Percentiles rank a stretch among this genome's conserved stretches.
Evolutionary conservation across 2,797 vertebrate species (phyloP).

Genomic region (Oryzias dopingdopingensis): DNA sequence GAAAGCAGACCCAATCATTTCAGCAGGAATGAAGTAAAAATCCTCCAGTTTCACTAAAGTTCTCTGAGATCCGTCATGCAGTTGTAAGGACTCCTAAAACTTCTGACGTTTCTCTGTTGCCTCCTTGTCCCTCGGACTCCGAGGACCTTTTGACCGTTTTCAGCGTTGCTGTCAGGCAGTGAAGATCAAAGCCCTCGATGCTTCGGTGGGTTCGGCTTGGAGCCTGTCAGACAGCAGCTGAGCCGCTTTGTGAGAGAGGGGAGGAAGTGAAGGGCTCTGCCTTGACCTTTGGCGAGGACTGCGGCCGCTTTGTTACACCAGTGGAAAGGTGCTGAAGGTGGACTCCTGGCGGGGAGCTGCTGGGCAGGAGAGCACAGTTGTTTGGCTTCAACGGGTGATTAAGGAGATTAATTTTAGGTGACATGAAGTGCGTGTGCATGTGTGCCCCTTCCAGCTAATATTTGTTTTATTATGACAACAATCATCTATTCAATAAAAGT

Average conservation of each 20-base stretch:
- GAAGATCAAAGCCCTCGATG: not conserved
- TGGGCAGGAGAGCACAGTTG: not conserved
- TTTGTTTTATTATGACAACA: slow-evolving; percentile 5
- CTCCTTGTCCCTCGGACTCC: too few relatives aligned
- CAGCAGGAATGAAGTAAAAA: not conserved
- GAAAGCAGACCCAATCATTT: slow-evolving; percentile 17
- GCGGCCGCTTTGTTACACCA: slow-evolving; percentile 3
- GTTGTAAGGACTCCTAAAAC: too few relatives aligned
- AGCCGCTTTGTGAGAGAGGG: slow-evolving; percentile 22
- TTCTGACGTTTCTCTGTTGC: too few relatives aligned
- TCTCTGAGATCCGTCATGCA: too few relatives aligned
- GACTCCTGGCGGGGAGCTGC: too few relatives aligned
- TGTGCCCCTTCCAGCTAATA: not conserved
- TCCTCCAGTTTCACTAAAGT: too few relatives aligned
- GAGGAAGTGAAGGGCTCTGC: slow-evolving; percentile 48
- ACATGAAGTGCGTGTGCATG: not conserved
- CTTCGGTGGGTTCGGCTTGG: slow-evolving; percentile 21
- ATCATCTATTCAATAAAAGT: not conserved
- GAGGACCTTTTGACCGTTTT: too few relatives aligned
- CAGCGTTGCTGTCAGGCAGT: too few relatives aligned
- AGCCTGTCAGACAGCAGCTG: slow-evolving; percentile 36
- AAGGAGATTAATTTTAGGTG: not conserved
- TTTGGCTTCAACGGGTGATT: not conserved
- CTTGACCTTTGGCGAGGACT: slow-evolving; percentile 53
- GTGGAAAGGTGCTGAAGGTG: too few relatives aligned